Evolutionary conservation across 2,113 vertebrate species (phyloP).

Genomic region (Plestiodon gilberti): DNA sequence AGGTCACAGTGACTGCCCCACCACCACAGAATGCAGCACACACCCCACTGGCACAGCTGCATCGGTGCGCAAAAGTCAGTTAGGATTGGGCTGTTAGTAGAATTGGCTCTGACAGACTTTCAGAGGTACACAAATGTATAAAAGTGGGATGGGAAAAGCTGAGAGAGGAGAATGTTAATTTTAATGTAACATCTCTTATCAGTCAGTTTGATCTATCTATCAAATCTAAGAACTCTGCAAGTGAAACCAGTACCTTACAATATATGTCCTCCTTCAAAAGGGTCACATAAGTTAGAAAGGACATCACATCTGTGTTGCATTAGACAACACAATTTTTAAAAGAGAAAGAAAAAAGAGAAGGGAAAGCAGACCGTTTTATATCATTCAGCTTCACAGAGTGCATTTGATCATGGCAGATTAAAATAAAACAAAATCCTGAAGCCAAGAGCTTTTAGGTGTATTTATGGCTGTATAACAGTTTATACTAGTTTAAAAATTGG

Average conservation of each 20-base stretch:
- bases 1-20: no score
- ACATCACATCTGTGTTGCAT: constrained; percentile 29
- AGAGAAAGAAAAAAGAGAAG: constrained; percentile 28
- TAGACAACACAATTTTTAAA: constrained; percentile 13
- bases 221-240: neutral
- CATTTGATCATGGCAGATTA: constrained; percentile 59
- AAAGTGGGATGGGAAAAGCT: neutral
- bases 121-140: neutral
- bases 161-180: neutral
- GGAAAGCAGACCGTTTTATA: constrained; percentile 17
- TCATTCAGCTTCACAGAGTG: constrained; percentile 53
- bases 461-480: constrained; percentile 59
- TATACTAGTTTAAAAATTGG: constrained; percentile 54
- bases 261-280: constrained; percentile 21
- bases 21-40: no score
- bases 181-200: neutral
- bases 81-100: no score
- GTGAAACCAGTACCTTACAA: constrained; percentile 31
- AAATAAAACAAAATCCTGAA: constrained; percentile 65
- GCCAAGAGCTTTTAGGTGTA: constrained; percentile 51
- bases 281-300: constrained; percentile 40
- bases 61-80: no score
- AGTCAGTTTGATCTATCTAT: neutral
- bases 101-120: neutral
- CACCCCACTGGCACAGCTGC: no score